Evolutionary conservation across 2,113 vertebrate genomes (phyloP).

Genomic region (Drymodes brunneopygia): DNA sequence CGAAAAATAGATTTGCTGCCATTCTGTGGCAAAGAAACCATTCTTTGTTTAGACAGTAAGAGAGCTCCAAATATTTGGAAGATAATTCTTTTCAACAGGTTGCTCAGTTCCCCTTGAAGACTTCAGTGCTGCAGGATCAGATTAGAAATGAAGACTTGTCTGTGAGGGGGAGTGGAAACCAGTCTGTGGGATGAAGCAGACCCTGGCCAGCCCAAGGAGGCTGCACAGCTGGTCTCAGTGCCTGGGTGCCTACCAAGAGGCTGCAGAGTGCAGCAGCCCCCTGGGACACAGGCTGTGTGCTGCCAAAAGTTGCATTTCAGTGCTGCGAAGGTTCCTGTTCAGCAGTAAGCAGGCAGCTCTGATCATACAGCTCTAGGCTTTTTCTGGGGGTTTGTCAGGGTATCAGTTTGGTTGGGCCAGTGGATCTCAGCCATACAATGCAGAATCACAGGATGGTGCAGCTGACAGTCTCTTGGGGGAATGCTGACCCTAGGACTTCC

Average conservation of each 20-base stretch:
- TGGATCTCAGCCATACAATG: background rate
- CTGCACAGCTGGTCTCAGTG: background rate
- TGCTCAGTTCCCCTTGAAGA: background rate
- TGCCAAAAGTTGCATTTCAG: background rate
- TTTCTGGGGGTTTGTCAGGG: accelerated
- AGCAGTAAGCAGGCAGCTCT: background rate
- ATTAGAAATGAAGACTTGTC: background rate
- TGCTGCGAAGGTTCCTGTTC: background rate
- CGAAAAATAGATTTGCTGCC: background rate
- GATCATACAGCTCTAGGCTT: accelerated
- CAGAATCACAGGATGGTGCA: background rate
- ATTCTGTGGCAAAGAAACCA: background rate
- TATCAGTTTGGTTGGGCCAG: background rate
- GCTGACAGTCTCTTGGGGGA: background rate
- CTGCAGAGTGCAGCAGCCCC: background rate
- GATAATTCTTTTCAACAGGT: background rate
- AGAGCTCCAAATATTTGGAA: background rate
- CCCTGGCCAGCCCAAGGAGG: background rate
- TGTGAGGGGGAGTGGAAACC: background rate
- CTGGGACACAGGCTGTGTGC: accelerated
- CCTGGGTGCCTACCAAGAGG: background rate
- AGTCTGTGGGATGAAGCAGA: background rate
- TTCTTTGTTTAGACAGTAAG: background rate
- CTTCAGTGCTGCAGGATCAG: background rate
- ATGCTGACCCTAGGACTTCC: background rate